phyloP scores from a whole-genome alignment of 2,797 vertebrate genomes.

The Melanogrammus aeglefinus region DNA sequence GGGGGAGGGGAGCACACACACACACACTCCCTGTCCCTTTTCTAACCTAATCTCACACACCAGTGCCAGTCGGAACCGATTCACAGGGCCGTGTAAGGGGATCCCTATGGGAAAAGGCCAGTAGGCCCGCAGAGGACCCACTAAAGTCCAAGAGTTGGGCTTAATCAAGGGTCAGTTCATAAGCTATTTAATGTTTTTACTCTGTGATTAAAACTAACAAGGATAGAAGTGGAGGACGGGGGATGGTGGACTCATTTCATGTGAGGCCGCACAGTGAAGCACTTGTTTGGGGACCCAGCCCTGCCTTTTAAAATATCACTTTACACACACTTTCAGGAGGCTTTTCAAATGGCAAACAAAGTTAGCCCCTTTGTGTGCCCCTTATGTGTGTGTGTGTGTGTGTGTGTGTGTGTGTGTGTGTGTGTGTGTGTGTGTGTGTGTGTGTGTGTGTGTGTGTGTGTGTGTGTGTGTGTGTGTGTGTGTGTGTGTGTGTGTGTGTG shows the following conservation, averaged over 20 bases:
- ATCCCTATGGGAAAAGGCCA: constrained; percentile 24
- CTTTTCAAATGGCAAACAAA: constrained; percentile 67
- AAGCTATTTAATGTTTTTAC: not conserved
- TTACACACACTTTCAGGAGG: constrained; percentile 66
- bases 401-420: constrained; percentile 44
- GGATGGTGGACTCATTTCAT: constrained; percentile 49
- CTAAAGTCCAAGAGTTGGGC: constrained; percentile 6
- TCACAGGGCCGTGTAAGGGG: constrained; percentile 42
- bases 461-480: constrained; percentile 35
- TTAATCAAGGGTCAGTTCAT: constrained; percentile 7
- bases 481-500: constrained; percentile 47
- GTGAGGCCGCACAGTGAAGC: not conserved
- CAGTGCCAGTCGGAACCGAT: constrained; percentile 58
- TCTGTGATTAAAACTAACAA: not conserved
- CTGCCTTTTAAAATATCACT: constrained; percentile 71
- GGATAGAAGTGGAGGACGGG: not conserved
- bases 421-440: constrained; percentile 51
- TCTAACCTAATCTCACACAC: constrained; percentile 48
- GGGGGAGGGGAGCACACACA: constrained; percentile 18
- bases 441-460: constrained; percentile 35
- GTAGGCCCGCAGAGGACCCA: constrained; percentile 18
- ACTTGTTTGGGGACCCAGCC: constrained; percentile 42
- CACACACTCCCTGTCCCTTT: constrained; percentile 37
- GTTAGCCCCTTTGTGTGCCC: constrained; percentile 49
- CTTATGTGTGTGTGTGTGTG: constrained; percentile 46